A percentile compares a stretch with the other conserved stretches of the same genome.
Conservation (phyloP, 2,888 invertebrate species). For the Oxycera nigricornis region DNA sequence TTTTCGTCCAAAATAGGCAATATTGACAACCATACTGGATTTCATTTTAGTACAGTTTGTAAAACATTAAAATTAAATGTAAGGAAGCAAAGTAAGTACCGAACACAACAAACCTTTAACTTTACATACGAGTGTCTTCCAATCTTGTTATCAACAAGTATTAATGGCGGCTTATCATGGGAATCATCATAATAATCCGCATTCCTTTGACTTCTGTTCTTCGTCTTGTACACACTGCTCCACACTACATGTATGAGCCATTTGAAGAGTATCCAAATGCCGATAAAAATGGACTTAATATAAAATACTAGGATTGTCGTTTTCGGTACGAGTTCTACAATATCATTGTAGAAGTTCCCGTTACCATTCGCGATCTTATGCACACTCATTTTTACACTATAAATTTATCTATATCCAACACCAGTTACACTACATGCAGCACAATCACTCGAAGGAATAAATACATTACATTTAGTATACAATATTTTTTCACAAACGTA, state of each 20-base stretch:
- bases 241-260: conserved; percentile 45
- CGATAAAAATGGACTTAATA: conserved; percentile 43
- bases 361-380: conserved; percentile 5
- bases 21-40: no score
- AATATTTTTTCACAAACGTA: background rate
- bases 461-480: background rate
- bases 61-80: no score
- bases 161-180: conserved; percentile 68
- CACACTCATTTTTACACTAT: conserved; percentile 11
- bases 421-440: background rate
- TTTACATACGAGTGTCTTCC: conserved; percentile 72
- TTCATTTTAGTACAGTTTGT: no score
- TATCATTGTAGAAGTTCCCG: conserved; percentile 4
- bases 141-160: conserved; percentile 66
- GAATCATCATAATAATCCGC: conserved; percentile 41
- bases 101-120: conserved; percentile 69
- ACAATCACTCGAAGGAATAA: background rate
- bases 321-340: conserved; percentile 37
- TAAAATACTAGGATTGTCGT: conserved; percentile 42
- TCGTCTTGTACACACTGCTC: conserved; percentile 42
- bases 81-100: no score
- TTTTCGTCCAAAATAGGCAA: no score
- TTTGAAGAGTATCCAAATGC: conserved; percentile 45
- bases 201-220: conserved; percentile 31
- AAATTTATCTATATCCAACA: background rate